Base-by-base conservation (phyloP, 2,888 invertebrate species). In the Caenorhabditis becei region DNA sequence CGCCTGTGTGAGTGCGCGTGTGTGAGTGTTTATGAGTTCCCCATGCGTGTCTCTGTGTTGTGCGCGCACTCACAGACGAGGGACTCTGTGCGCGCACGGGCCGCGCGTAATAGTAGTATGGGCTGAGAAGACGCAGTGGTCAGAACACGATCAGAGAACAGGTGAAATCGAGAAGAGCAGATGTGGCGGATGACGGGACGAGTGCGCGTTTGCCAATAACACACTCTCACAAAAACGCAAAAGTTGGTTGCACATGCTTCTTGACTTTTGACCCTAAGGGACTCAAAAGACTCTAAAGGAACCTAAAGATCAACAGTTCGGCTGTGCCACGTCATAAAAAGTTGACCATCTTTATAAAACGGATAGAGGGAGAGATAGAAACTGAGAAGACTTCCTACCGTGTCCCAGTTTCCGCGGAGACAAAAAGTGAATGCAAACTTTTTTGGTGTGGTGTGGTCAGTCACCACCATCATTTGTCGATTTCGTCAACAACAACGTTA, bases 81-180 rank as follows among this genome's bases (percentile, higher is more conserved):
- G 35, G 56, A 35, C 18, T 26, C 37, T 32, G 28, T n/a, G 53
- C 14, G 23, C 58, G 28, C 24, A n/a, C 56, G n/a, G n/a, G n/a
- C 54, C 56, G 37, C 70, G 58, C 59, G 63, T 72, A 47, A 53
- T 72, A 63, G 71, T 71, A 56, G 72, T 63, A 71, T 71, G 51
- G 41, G 54, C 56, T 47, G 37, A 32, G 56, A 61, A 54, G 71
- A 53, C 54, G 72, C 56, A 72, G 63, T 65, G 58, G 74, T 70
- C 70, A 65, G 74, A 65, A 65, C 63, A 63, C 63, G 65, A 66
- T 59, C 65, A 74, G 65, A 77, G 77, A 77, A 77, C 77, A 77
- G 77, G 77, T 77, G 77, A 77, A 77, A 77, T 77, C 20, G 77
- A 77, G 77, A 77, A 69, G 77, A 77, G 77, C 77, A 77, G 77